Evolutionary conservation across 2,888 invertebrate species (phyloP).

Genomic region (Eupithecia pulchellata): DNA sequence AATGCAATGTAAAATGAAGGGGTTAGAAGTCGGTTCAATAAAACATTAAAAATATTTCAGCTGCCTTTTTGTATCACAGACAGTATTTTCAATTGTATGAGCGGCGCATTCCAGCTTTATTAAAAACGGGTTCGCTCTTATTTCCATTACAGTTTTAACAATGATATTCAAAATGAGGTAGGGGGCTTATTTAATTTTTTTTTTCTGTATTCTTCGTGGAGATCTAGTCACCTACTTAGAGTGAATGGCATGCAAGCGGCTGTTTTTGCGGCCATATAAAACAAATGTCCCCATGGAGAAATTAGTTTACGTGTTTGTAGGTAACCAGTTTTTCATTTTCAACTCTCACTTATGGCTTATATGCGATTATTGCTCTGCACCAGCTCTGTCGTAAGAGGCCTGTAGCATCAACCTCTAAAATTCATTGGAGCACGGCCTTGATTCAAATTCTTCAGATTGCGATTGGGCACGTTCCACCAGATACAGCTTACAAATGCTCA

Average conservation of each 20-base stretch:
- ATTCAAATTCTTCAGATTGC: neutral
- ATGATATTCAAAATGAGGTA: neutral
- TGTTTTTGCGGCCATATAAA: neutral
- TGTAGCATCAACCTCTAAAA: neutral
- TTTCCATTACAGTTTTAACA: neutral
- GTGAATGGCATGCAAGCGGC: neutral
- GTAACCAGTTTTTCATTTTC: neutral
- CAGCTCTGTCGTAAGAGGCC: neutral
- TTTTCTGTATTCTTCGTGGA: neutral
- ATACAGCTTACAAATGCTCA: conserved; percentile 1
- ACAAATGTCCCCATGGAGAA: neutral
- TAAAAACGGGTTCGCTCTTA: neutral
- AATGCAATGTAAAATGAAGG: no score
- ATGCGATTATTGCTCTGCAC: no score
- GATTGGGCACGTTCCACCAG: neutral
- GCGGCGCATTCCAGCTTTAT: neutral
- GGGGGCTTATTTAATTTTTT: neutral
- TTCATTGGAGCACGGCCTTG: neutral
- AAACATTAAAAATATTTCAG: no score
- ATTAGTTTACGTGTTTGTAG: neutral
- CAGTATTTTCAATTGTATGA: neutral
- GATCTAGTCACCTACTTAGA: neutral
- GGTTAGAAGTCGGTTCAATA: no score
- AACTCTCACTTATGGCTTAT: neutral
- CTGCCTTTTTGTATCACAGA: neutral